phyloP scores from a whole-genome alignment of 1,140 invertebrate genomes.

The Ips nitidus region DNA sequence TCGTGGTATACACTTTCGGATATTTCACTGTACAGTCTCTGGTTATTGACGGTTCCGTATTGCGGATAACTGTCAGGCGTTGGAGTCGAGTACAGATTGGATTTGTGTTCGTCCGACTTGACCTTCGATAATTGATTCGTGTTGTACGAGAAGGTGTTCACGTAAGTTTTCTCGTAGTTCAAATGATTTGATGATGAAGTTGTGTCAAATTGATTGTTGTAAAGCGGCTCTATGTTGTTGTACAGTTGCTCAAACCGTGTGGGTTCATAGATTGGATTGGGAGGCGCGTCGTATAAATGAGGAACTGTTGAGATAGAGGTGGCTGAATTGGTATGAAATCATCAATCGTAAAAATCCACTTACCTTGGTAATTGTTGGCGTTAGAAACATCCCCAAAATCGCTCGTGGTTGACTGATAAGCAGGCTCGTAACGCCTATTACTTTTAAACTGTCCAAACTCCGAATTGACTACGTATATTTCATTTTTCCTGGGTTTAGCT shows the following conservation, averaged over 20 bases:
- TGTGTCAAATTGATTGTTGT: constrained; percentile 11
- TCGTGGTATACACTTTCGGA: constrained; percentile 46
- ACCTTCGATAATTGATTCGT: neutral
- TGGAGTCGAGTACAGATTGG: constrained; percentile 2
- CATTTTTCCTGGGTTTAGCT: constrained; percentile 10
- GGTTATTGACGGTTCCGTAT: constrained; percentile 1
- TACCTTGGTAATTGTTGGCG: neutral
- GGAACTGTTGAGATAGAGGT: constrained; percentile 3
- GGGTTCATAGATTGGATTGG: constrained; percentile 13
- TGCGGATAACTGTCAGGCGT: constrained; percentile 5
- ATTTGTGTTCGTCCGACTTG: no score
- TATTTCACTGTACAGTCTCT: constrained; percentile 48
- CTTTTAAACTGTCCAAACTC: constrained; percentile 44
- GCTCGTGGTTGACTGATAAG: constrained; percentile 32
- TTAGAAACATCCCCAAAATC: constrained; percentile 2
- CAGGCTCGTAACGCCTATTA: constrained; percentile 41
- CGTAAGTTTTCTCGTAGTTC: neutral
- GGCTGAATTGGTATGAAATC: neutral
- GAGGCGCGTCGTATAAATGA: constrained; percentile 12
- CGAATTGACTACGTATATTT: constrained; percentile 38
- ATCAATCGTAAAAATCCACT: neutral
- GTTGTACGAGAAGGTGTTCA: neutral
- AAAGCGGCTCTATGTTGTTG: constrained; percentile 8
- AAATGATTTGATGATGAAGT: neutral
- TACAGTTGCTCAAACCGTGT: neutral